Conservation (phyloP, 1,140 invertebrate genomes). For the Sycobia sp. region DNA sequence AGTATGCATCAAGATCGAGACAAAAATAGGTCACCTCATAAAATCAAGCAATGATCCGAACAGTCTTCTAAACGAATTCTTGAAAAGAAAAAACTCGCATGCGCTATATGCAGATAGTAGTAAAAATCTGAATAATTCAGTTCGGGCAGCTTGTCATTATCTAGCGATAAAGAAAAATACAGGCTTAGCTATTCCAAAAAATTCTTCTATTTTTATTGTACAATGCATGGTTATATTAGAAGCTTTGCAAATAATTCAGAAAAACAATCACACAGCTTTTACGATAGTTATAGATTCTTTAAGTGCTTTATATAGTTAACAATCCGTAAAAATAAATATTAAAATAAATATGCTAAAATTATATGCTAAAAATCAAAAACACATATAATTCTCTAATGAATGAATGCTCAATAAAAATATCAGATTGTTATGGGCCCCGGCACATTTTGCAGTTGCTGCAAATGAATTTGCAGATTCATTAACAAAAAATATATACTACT, state of each 20-base stretch:
- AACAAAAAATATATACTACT: not conserved
- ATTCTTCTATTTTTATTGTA: not conserved
- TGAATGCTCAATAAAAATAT: not conserved
- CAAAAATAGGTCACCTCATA: not conserved
- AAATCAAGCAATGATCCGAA: not conserved
- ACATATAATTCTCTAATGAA: not conserved
- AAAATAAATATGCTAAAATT: not conserved
- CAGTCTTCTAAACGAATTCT: not conserved
- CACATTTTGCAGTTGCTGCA: not conserved
- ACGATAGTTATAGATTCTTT: not conserved
- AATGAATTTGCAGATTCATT: not conserved
- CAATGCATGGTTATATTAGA: not conserved
- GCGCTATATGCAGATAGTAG: not conserved
- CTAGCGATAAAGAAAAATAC: not conserved
- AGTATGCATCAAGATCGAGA: not conserved
- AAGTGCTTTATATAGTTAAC: not conserved
- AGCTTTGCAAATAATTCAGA: not conserved
- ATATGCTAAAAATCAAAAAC: not conserved
- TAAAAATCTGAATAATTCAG: slow-evolving; percentile 1
- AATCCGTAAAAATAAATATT: not conserved
- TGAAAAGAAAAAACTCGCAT: not conserved
- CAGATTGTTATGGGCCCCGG: not conserved
- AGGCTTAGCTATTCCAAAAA: not conserved
- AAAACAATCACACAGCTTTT: not conserved
- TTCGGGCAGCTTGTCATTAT: not conserved